Conservation (phyloP, 2,888 invertebrate species). For the Brachylomia viminalis region DNA sequence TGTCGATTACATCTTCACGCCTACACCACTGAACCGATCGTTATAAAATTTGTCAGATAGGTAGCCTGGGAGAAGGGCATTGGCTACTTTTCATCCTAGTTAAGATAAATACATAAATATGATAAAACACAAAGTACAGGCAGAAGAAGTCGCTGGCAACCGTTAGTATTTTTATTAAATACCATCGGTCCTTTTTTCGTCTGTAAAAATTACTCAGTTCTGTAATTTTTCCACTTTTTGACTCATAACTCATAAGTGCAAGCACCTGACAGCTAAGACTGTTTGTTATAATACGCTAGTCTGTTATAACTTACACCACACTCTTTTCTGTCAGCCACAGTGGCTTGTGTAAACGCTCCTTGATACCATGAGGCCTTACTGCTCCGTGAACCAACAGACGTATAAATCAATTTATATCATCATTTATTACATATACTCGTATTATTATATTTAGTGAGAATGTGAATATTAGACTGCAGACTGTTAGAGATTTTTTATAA, state of each 20-base stretch:
- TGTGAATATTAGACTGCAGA: background rate
- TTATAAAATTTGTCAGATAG: background rate
- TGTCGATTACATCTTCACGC: background rate
- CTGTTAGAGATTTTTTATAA: background rate
- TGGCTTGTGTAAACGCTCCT: constrained; percentile 84
- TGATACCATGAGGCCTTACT: constrained; percentile 79
- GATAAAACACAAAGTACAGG: background rate
- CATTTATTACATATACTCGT: constrained; percentile 59
- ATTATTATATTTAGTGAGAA: constrained; percentile 22
- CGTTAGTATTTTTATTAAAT: background rate
- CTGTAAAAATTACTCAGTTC: background rate
- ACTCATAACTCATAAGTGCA: too few relatives aligned
- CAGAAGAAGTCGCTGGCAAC: too few relatives aligned
- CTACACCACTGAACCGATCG: background rate
- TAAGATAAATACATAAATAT: background rate
- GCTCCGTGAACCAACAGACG: constrained; percentile 74
- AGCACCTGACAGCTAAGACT: background rate
- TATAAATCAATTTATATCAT: constrained; percentile 67
- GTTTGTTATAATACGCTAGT: background rate
- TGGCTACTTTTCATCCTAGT: background rate
- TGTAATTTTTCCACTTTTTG: too few relatives aligned
- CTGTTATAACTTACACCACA: constrained; percentile 52
- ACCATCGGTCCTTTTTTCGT: too few relatives aligned
- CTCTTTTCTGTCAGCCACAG: constrained; percentile 82
- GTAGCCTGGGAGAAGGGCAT: background rate